Evolutionary conservation across 2,888 invertebrate species (phyloP).

Genomic region (Zygogramma bicolorata): DNA sequence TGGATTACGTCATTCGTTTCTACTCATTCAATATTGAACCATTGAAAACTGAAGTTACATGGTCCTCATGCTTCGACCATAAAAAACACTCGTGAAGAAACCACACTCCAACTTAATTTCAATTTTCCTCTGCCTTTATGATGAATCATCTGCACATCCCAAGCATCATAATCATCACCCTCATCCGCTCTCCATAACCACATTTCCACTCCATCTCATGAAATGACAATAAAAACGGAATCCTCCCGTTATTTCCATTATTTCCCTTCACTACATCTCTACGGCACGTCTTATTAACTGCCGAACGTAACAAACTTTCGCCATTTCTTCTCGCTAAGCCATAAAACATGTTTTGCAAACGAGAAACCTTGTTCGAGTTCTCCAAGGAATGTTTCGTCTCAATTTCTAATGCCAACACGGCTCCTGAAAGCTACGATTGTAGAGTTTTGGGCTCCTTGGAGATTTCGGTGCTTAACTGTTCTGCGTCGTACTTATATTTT

Average conservation of each 20-base stretch:
- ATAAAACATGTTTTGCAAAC: slow-evolving; percentile 38
- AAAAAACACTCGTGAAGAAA: too few relatives aligned
- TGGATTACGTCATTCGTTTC: too few relatives aligned
- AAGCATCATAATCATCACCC: background rate
- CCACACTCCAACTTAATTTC: too few relatives aligned
- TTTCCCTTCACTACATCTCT: slow-evolving; percentile 16
- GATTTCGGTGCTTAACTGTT: slow-evolving; percentile 7
- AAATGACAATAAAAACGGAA: background rate
- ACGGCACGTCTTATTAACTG: slow-evolving; percentile 26
- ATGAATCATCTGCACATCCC: background rate
- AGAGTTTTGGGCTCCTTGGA: slow-evolving; percentile 14
- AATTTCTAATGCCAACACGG: slow-evolving; percentile 33
- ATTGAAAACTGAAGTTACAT: too few relatives aligned
- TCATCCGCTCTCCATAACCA: background rate
- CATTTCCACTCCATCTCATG: background rate
- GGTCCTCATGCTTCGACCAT: too few relatives aligned
- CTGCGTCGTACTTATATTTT: slow-evolving; percentile 5
- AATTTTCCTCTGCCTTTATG: too few relatives aligned
- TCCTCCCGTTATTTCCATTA: slow-evolving; percentile 14
- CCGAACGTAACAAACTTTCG: slow-evolving; percentile 31
- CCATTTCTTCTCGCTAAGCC: slow-evolving; percentile 31
- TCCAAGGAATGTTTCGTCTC: slow-evolving; percentile 39
- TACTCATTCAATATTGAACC: too few relatives aligned
- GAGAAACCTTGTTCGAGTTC: slow-evolving; percentile 33
- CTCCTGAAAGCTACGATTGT: slow-evolving; percentile 23